These are phyloP conservation scores for Brenthis daphne DNA, from an alignment of 2,888 invertebrate species.

Conservation along the genomic window DNA sequence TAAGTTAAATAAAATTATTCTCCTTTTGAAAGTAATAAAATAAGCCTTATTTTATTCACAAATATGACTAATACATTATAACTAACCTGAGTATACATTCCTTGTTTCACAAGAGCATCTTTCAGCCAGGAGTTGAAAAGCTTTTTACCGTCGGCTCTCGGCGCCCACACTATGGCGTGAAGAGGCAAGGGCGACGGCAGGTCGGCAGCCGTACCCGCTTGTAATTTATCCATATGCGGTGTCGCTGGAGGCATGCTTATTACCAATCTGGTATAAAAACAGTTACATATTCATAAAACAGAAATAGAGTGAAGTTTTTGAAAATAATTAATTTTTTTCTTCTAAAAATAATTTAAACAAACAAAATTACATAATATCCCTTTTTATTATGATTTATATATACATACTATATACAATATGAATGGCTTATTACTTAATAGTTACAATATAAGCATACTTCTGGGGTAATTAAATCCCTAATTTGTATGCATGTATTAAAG, in stretches of 20 bases:
- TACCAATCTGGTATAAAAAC: constrained; percentile 82
- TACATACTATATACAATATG: background rate
- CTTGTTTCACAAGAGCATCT: constrained; percentile 94
- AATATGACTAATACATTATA: background rate
- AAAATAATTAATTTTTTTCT: background rate
- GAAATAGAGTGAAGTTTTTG: background rate
- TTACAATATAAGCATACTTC: no score
- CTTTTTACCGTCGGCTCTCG: constrained; percentile 90
- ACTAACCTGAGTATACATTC: constrained; percentile 89
- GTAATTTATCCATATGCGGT: constrained; percentile 91
- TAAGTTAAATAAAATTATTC: no score
- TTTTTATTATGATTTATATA: background rate
- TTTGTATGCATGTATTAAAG: no score
- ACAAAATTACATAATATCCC: no score
- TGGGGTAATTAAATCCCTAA: no score
- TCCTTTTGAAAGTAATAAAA: background rate
- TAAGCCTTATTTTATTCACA: no score
- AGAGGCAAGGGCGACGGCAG: constrained; percentile 87
- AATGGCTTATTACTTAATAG: no score
- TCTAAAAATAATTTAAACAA: no score
- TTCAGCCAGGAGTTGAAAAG: constrained; percentile 94
- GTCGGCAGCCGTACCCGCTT: constrained; percentile 85
- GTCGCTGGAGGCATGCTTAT: constrained; percentile 95
- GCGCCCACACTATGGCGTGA: constrained; percentile 94
- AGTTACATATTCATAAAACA: background rate